Evolutionary conservation across 2,113 vertebrate genomes (phyloP), one percentile per base, ranked within the genome.

Genomic region (Pantherophis guttatus): DNA sequence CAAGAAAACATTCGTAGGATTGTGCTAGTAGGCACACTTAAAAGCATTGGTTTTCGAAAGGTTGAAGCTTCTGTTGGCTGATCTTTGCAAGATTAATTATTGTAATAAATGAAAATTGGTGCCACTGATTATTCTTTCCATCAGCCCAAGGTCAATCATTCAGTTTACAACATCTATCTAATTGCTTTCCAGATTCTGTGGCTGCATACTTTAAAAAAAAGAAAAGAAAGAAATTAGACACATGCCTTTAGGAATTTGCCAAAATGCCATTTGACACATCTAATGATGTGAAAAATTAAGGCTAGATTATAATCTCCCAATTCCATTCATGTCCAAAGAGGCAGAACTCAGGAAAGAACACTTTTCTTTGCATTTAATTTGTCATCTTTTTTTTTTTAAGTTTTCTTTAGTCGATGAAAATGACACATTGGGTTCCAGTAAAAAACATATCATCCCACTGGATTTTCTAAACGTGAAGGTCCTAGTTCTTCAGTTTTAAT

Each of bases 201-300:
- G 39, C 44, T 70, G 39, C 39, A 50, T 19, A 48, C 55, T 59
- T 91, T 48, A 9, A 54, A 29, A 52, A 65, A 54, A 29, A 33
- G 53, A n/a, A 70, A 33, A 39, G 33, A 19, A 81, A 48, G 1
- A 59, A 93, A 26, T 93, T 93, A 93, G 92, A 90, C 75, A 29
- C 75, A 55, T 57, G 81, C 13, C 53, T 91, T 86, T 86, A 26
- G 53, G 90, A 58, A 86, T 48, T 91, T 91, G 3, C 33, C 39
- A 39, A 91, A 91, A 91, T 91, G 53, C 54, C 75, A 91, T 91
- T 86, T 86, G 90, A 44, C 23, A 57, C 23, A 91, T 57, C 55
- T 86, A 85, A 85, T 57, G 52, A 86, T 91, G 90, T 94, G 94
- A 95, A 93, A 95, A 95, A 94, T 44, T 39, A 55, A 90, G 19